These are phyloP conservation scores for Oxystoma pomonae DNA, from an alignment of 2,888 invertebrate genomes.

Conservation along the genomic window DNA sequence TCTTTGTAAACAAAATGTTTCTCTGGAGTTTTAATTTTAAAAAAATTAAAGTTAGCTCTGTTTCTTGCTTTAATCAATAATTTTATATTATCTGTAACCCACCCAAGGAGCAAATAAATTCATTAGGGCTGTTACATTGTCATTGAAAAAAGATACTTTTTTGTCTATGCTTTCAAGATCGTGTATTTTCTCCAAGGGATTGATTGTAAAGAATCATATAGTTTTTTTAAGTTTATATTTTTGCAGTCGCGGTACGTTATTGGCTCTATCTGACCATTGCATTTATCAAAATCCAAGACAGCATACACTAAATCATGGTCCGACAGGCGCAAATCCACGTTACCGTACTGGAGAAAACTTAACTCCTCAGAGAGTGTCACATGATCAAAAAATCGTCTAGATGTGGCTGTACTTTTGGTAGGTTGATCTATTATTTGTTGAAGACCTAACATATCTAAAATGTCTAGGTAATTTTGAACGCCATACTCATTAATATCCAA, in stretches of 20 bases:
- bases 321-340: neutral
- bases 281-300: neutral
- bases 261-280: neutral
- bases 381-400: neutral
- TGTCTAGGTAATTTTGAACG: neutral
- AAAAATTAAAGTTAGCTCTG: no score
- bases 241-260: neutral
- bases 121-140: neutral
- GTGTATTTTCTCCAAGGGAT: neutral
- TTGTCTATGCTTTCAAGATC: neutral
- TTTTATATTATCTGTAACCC: no score
- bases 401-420: neutral
- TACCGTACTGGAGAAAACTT: neutral
- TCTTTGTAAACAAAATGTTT: no score
- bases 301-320: neutral
- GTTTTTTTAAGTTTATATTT: neutral
- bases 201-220: neutral
- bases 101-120: no score
- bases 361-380: neutral
- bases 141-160: constrained; percentile 3
- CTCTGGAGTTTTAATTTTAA: no score
- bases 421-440: constrained; percentile 4
- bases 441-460: neutral
- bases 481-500: neutral
- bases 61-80: no score